Percentiles rank a stretch among this genome's conserved stretches.
These are phyloP conservation scores for Dasypogon diadema DNA, from an alignment of 2,888 invertebrate species.

Conservation along the genomic window DNA sequence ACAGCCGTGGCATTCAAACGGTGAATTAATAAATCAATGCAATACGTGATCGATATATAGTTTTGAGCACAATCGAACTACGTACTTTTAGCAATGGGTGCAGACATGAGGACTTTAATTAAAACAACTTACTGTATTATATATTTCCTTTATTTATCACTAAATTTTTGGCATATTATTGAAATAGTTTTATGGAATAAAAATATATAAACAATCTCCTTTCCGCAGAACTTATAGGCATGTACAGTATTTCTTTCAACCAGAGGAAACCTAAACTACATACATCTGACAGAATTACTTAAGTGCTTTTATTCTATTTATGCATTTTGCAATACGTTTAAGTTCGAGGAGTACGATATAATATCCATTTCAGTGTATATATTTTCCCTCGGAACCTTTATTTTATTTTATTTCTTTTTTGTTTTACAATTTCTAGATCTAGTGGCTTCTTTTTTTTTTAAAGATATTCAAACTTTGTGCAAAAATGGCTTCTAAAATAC, in stretches of 20 bases:
- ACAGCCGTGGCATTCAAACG: too few species aligned
- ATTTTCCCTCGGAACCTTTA: too few species aligned
- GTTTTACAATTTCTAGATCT: constrained; percentile 8
- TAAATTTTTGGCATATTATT: constrained; percentile 46
- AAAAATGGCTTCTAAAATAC: constrained; percentile 39
- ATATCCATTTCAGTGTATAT: background rate
- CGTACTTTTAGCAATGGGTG: too few species aligned
- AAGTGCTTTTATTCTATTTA: background rate
- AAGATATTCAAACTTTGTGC: constrained; percentile 44
- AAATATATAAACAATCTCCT: constrained; percentile 45
- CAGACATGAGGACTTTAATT: background rate
- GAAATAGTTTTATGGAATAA: constrained; percentile 47
- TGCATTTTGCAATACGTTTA: background rate
- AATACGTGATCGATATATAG: too few species aligned
- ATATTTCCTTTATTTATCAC: constrained; percentile 43
- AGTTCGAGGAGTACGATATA: background rate
- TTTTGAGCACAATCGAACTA: background rate
- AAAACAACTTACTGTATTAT: constrained; percentile 1
- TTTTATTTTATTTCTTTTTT: background rate
- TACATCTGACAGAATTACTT: background rate
- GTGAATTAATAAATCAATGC: too few species aligned
- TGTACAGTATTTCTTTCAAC: constrained; percentile 23
- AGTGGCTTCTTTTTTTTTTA: background rate
- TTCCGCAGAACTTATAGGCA: constrained; percentile 44
- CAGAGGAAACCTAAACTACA: constrained; percentile 15